Evolutionary conservation across 1,140 invertebrate genomes (phyloP).

Genomic region (Drosophila navojoa): DNA sequence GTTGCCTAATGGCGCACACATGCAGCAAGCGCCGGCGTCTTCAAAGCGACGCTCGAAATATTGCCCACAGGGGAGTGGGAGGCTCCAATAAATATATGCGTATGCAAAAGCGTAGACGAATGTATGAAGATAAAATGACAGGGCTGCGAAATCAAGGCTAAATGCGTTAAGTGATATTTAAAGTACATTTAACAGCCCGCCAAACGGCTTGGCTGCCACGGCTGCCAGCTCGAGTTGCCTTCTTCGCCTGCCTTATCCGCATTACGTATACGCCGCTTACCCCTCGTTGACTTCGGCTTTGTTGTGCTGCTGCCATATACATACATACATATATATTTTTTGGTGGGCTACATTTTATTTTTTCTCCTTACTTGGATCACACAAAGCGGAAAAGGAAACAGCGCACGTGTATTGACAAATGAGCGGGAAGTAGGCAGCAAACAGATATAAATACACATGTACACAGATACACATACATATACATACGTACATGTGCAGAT

Average conservation of each 20-base stretch:
- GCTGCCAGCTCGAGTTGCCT: not conserved
- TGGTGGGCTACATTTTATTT: slow-evolving; percentile 13
- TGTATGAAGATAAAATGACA: slow-evolving; percentile 65
- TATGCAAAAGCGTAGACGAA: slow-evolving; percentile 63
- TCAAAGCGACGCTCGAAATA: slow-evolving; percentile 5
- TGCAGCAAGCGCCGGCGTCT: not conserved
- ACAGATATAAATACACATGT: not conserved
- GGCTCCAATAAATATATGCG: slow-evolving; percentile 56
- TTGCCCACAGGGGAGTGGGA: not conserved
- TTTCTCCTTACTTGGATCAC: slow-evolving; percentile 31
- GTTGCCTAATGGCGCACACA: slow-evolving; percentile 63
- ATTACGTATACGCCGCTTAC: not conserved
- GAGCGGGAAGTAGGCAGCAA: slow-evolving; percentile 20
- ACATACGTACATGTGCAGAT: slow-evolving; percentile 3
- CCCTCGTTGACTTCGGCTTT: not conserved
- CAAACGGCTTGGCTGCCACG: slow-evolving; percentile 7
- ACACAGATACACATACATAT: not conserved
- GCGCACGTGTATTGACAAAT: slow-evolving; percentile 57
- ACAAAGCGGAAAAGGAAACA: slow-evolving; percentile 39
- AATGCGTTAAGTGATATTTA: slow-evolving; percentile 80
- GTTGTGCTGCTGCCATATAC: slow-evolving; percentile 4
- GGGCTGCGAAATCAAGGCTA: slow-evolving; percentile 67
- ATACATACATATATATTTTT: not conserved
- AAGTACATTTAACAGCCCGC: slow-evolving; percentile 73
- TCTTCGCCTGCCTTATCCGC: not conserved